Conservation (phyloP, 2,113 vertebrate genomes). For the Lophochroa leadbeateri region DNA sequence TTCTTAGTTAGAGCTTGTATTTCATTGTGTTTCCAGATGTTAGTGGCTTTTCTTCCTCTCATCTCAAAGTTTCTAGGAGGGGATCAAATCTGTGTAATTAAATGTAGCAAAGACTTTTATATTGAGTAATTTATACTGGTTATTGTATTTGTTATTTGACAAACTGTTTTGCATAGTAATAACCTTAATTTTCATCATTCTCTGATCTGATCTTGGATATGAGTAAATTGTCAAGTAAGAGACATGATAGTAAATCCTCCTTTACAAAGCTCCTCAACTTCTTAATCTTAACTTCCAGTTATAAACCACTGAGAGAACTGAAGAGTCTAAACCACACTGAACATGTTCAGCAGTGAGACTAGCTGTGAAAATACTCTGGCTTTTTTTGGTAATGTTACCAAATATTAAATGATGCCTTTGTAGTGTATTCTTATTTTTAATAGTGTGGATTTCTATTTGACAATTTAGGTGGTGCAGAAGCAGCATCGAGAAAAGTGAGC, state of each 20-base stretch:
- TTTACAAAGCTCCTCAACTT: slow-evolving; percentile 18
- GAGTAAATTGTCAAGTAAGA: neutral
- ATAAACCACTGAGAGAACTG: slow-evolving; percentile 23
- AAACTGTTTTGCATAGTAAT: neutral
- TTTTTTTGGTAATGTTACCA: slow-evolving; percentile 49
- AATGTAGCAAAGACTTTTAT: neutral
- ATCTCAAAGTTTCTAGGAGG: neutral
- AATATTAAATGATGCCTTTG: slow-evolving; percentile 16
- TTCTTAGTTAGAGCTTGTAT: neutral
- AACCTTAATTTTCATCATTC: neutral
- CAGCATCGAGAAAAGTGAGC: neutral
- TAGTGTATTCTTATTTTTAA: neutral
- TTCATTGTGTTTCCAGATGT: neutral
- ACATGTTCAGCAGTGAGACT: slow-evolving; percentile 25
- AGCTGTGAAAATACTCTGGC: slow-evolving; percentile 19
- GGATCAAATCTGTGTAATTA: neutral
- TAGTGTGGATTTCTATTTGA: neutral
- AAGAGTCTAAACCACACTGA: slow-evolving; percentile 46
- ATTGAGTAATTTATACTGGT: neutral
- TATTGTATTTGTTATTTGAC: neutral
- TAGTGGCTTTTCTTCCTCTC: neutral
- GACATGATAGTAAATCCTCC: neutral
- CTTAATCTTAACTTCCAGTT: slow-evolving; percentile 54
- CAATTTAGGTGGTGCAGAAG: neutral
- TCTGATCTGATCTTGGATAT: neutral